Evolutionary conservation across 2,797 vertebrate genomes (phyloP).

Genomic region (Hypotaenidia okinawae): DNA sequence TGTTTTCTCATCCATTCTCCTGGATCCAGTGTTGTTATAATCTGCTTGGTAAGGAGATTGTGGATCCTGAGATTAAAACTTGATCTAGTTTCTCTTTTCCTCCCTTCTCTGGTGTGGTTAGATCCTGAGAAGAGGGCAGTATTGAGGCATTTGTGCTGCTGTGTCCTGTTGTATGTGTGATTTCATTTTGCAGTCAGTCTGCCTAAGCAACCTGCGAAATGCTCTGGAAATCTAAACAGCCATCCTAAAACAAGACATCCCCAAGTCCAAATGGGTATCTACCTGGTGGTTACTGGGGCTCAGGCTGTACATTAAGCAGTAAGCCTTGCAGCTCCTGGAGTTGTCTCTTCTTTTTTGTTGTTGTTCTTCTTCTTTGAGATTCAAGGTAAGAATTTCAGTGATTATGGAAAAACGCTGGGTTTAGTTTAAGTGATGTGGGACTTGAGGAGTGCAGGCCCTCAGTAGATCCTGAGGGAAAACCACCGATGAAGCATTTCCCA

Average conservation of each 20-base stretch:
- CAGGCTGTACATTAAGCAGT: not conserved
- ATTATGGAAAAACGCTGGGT: not conserved
- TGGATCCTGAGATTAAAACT: not conserved
- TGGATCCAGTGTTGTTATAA: not conserved
- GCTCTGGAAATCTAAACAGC: not conserved
- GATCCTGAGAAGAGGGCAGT: not conserved
- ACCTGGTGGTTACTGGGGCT: not conserved
- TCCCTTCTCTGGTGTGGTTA: not conserved
- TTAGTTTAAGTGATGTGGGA: not conserved
- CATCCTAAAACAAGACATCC: not conserved
- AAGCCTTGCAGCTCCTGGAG: not conserved
- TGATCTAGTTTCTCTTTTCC: not conserved
- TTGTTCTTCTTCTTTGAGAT: not conserved
- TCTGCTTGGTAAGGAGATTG: not conserved
- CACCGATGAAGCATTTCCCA: conserved; percentile 3
- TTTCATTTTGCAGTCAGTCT: not conserved
- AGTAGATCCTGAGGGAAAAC: conserved; percentile 1
- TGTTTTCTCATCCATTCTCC: not conserved
- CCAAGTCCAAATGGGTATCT: not conserved
- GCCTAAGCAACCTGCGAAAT: not conserved
- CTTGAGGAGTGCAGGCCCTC: not conserved
- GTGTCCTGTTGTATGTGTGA: not conserved
- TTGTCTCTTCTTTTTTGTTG: not conserved
- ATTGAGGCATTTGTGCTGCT: not conserved
- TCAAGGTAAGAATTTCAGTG: not conserved